Conservation (phyloP, 1,140 invertebrate genomes). For the Dufourea novaeangliae region DNA sequence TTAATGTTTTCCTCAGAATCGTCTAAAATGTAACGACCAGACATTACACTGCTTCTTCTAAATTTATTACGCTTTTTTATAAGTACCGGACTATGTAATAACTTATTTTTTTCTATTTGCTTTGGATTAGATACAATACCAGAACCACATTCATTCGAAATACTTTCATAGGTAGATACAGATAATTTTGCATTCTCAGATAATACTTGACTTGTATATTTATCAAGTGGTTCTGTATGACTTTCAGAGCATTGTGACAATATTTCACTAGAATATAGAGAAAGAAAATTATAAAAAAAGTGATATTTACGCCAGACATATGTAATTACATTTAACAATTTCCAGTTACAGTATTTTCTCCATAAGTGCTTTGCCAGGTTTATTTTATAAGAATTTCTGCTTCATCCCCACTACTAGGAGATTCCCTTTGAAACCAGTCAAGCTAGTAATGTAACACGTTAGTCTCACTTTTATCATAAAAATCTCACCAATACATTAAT, state of each 20-base stretch:
- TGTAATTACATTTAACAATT: neutral
- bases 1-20: conserved; percentile 24
- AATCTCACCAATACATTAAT: too few relatives aligned
- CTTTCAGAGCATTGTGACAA: neutral
- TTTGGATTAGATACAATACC: conserved; percentile 33
- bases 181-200: neutral
- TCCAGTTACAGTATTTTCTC: too few relatives aligned
- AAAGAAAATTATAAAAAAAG: neutral
- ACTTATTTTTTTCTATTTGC: conserved; percentile 1
- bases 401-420: too few relatives aligned
- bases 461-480: too few relatives aligned
- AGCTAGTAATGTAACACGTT: too few relatives aligned
- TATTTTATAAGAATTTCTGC: too few relatives aligned
- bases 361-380: too few relatives aligned
- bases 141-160: conserved; percentile 28
- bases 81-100: conserved; percentile 54
- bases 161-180: neutral
- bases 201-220: neutral
- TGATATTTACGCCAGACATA: neutral
- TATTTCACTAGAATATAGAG: conserved; percentile 25
- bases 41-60: neutral
- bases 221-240: neutral
- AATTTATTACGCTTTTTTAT: neutral
- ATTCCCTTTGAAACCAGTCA: too few relatives aligned
- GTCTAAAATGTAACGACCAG: conserved; percentile 2